Base-by-base conservation (phyloP, 2,888 invertebrate genomes). In the Athalia rosae region DNA sequence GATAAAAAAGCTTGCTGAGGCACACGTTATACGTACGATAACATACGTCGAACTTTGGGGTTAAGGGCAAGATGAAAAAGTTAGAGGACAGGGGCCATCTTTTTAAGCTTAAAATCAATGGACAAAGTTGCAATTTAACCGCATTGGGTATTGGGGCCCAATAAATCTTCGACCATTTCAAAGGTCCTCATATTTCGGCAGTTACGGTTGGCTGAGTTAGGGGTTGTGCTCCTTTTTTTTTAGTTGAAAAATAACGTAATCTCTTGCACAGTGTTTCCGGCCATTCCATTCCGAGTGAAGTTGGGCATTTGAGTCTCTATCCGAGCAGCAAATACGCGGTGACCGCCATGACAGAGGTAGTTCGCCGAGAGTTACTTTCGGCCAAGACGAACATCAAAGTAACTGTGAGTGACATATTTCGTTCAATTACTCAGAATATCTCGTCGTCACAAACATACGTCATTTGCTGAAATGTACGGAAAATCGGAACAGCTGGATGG, bases 311-410 rank as follows among this genome's bases (percentile, higher is more conserved):
- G 62, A 83, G 83, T 67, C 80, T 91, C 81, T 91, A 91, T 83
- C 82, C 89, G n/a, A 91, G 90, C 0, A 90, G 91, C 3, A 91
- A 91, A 82, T 88, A 86, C 82, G 91, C 90, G 7, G 90, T 91
- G 6, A 89, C 88, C 3, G 89, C 90, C 3, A 80, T 91, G 5
- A 88, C 90, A 0, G 91, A 91, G 79, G 91, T 90, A 3, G 83
- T 91, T 7, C 83, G 91, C 13, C 84, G 86, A 78, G 91, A 92
- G 80, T 83, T 91, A 11, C 84, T 87, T 11, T 85, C 81, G 7
- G 80, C 81, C 43, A 86, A 87, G 47, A 85, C 86, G 9, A 84
- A 84, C 79, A 90, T 90, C 11, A 84, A 89, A 79, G 82, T 87
- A 43, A 82, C 85, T 4, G 87, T 87, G 76, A 78, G 84, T 73